Percentiles rank a stretch among this genome's conserved stretches.
phyloP scores from a whole-genome alignment of 2,113 vertebrate species.

The Cyrtonyx montezumae region DNA sequence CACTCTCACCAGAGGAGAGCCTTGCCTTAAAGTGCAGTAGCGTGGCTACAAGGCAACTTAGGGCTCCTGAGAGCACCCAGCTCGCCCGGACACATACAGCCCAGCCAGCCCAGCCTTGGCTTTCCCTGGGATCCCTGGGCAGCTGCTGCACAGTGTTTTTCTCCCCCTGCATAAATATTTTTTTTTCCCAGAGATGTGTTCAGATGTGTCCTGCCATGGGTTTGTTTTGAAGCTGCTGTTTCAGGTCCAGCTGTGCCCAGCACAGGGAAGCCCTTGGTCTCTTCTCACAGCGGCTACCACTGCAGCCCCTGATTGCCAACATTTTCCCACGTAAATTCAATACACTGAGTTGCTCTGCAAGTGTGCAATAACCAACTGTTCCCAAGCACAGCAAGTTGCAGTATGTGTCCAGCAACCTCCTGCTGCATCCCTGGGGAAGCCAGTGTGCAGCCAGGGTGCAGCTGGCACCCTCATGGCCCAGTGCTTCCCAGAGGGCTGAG shows the following conservation, averaged over 20 bases:
- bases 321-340: background rate
- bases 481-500: background rate
- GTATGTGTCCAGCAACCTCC: fast-evolving
- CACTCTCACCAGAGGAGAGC: fast-evolving
- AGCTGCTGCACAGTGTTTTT: background rate
- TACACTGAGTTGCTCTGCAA: background rate
- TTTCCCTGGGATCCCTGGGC: background rate
- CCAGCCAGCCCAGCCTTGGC: fast-evolving
- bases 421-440: background rate
- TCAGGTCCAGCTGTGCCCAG: background rate
- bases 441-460: background rate
- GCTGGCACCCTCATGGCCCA: background rate
- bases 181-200: fast-evolving
- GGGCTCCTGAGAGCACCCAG: background rate
- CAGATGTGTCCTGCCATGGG: background rate
- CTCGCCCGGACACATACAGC: background rate
- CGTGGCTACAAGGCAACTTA: fast-evolving
- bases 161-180: background rate
- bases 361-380: background rate
- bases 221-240: background rate
- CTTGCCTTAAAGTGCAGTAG: fast-evolving
- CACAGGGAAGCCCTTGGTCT: background rate
- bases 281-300: background rate
- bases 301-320: fast-evolving
- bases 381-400: fast-evolving